Evolutionary conservation across 2,113 vertebrate species (phyloP).

Genomic region (Rattus rattus): DNA sequence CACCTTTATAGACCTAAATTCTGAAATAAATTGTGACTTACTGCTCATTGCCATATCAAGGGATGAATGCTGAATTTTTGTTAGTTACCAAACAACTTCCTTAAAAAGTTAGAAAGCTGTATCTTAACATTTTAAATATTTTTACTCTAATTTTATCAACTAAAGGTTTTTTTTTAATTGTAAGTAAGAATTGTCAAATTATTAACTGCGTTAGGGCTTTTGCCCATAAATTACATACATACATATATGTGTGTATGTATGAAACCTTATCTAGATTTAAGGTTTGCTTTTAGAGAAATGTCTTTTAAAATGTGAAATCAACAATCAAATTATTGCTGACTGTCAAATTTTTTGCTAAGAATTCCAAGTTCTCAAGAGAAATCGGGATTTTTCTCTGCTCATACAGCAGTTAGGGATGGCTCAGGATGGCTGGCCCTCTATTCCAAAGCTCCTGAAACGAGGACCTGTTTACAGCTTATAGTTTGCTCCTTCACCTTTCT

Average conservation of each 20-base stretch:
- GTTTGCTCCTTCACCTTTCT: neutral
- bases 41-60: constrained; percentile 9
- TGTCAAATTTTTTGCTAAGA: constrained; percentile 38
- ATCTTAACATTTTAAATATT: constrained; percentile 28
- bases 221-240: neutral
- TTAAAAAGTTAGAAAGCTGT: constrained; percentile 43
- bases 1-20: constrained; percentile 12
- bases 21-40: constrained; percentile 28
- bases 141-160: neutral
- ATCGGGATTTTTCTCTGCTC: neutral
- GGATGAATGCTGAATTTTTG: constrained; percentile 20
- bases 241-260: no score
- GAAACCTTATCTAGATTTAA: neutral
- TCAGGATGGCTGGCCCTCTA: neutral
- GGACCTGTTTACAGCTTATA: neutral
- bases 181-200: constrained; percentile 25
- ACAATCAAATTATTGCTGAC: neutral
- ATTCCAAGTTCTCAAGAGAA: neutral
- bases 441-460: neutral
- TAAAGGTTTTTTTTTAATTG: neutral
- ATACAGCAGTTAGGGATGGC: neutral
- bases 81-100: constrained; percentile 32
- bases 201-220: constrained; percentile 33
- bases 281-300: neutral
- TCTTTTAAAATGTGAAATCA: constrained; percentile 10